phyloP scores from a whole-genome alignment of 2,888 invertebrate species.

The Agonum fuliginosum region DNA sequence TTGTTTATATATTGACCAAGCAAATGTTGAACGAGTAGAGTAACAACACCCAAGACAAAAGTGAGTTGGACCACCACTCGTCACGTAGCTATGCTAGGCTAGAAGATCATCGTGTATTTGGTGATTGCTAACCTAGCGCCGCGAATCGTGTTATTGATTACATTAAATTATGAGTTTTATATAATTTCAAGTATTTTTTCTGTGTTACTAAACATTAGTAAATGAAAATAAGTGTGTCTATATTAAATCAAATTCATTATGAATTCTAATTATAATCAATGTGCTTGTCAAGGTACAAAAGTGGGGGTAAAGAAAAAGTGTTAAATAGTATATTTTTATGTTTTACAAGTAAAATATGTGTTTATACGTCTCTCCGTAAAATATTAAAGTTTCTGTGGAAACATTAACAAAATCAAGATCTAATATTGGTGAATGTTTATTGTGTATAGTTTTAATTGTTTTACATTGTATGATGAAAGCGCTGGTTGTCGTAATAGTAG shows the following conservation, averaged over 20 bases:
- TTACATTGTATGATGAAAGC: slow-evolving; percentile 49
- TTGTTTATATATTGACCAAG: slow-evolving; percentile 23
- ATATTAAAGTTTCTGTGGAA: neutral
- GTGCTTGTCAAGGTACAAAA: slow-evolving; percentile 54
- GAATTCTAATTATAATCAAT: slow-evolving; percentile 57
- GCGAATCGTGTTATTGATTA: slow-evolving; percentile 51
- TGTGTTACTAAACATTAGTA: slow-evolving; percentile 7
- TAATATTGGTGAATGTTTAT: neutral
- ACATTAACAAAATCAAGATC: neutral
- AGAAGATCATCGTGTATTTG: slow-evolving; percentile 22
- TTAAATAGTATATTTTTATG: slow-evolving; percentile 29
- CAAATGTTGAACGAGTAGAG: slow-evolving; percentile 9
- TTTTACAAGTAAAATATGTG: slow-evolving; percentile 26
- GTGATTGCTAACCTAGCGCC: slow-evolving; percentile 54
- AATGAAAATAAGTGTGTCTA: neutral
- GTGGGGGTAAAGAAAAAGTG: slow-evolving; percentile 52
- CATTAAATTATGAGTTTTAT: slow-evolving; percentile 41
- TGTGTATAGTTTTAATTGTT: slow-evolving; percentile 18
- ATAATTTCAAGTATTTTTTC: neutral
- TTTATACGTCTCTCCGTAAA: neutral
- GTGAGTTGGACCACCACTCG: slow-evolving; percentile 43
- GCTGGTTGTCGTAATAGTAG: slow-evolving; percentile 42
- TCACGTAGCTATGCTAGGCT: slow-evolving; percentile 46
- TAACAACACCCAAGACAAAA: neutral
- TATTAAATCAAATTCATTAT: slow-evolving; percentile 15